Conservation (phyloP, 1,140 invertebrate species). For the Samia ricini region DNA sequence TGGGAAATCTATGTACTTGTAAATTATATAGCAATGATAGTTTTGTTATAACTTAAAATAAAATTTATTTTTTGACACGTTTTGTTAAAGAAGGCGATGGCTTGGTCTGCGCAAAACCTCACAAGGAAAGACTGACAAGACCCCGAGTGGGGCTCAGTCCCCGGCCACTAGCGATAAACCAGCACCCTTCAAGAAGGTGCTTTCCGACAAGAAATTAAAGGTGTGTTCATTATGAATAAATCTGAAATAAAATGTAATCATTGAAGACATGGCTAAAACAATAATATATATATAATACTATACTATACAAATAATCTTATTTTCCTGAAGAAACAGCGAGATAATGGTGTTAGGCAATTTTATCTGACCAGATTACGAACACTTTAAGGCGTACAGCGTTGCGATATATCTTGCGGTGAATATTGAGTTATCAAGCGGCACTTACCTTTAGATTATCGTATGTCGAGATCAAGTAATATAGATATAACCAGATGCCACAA, state of each 20-base stretch:
- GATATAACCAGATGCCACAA: too few species aligned
- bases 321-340: background rate
- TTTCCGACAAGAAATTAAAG: slow-evolving; percentile 89
- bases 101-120: slow-evolving; percentile 93
- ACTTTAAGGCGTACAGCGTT: too few species aligned
- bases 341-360: too few species aligned
- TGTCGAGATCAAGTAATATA: too few species aligned
- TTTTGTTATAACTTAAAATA: too few species aligned
- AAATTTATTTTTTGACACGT: slow-evolving; percentile 21
- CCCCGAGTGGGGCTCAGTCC: slow-evolving; percentile 66
- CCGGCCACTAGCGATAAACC: slow-evolving; percentile 74
- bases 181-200: slow-evolving; percentile 83
- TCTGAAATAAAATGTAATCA: background rate
- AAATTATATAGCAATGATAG: too few species aligned
- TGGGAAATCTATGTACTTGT: too few species aligned
- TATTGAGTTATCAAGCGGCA: too few species aligned
- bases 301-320: background rate
- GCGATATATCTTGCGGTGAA: too few species aligned
- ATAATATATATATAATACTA: too few species aligned
- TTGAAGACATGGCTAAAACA: background rate
- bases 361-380: too few species aligned
- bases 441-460: too few species aligned
- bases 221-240: slow-evolving; percentile 65
- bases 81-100: slow-evolving; percentile 86
- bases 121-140: slow-evolving; percentile 91